phyloP scores from a whole-genome alignment of 2,113 vertebrate species.

The Macaca mulatta region DNA sequence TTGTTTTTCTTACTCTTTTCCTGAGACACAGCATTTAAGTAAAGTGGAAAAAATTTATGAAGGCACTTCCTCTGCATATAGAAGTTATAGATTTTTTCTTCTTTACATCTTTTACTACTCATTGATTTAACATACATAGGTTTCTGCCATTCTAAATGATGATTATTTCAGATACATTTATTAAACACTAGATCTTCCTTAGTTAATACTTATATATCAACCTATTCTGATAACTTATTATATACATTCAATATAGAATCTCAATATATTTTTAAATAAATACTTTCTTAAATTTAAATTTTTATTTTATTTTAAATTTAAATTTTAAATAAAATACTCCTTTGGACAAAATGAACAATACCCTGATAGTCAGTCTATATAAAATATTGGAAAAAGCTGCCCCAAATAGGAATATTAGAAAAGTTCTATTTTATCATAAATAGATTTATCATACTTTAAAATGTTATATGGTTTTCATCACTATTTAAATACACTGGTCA shows the following conservation, averaged over 20 bases:
- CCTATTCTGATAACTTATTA: not conserved
- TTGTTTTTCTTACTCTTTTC: not conserved
- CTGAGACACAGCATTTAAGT: not conserved
- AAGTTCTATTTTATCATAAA: slow-evolving; percentile 39
- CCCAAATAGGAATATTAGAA: slow-evolving; percentile 46
- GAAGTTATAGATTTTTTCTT: not conserved
- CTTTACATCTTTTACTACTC: not conserved
- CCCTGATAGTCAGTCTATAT: not conserved
- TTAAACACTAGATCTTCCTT: not conserved
- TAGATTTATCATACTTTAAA: slow-evolving; percentile 66
- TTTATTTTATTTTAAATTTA: too few species aligned
- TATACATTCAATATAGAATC: not conserved
- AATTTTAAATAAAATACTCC: not conserved
- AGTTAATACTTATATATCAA: not conserved
- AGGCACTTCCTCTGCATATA: not conserved
- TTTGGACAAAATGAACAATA: not conserved
- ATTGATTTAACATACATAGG: not conserved
- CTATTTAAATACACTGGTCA: slow-evolving; percentile 52
- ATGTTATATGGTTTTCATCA: not conserved
- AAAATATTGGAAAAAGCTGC: slow-evolving; percentile 22
- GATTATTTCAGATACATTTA: not conserved
- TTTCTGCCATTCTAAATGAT: not conserved
- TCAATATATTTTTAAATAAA: not conserved
- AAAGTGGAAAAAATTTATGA: not conserved
- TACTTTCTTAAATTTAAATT: not conserved